These are phyloP conservation scores for Siphamia tubifer DNA, from an alignment of 2,113 vertebrate genomes.

Conservation along the genomic window DNA sequence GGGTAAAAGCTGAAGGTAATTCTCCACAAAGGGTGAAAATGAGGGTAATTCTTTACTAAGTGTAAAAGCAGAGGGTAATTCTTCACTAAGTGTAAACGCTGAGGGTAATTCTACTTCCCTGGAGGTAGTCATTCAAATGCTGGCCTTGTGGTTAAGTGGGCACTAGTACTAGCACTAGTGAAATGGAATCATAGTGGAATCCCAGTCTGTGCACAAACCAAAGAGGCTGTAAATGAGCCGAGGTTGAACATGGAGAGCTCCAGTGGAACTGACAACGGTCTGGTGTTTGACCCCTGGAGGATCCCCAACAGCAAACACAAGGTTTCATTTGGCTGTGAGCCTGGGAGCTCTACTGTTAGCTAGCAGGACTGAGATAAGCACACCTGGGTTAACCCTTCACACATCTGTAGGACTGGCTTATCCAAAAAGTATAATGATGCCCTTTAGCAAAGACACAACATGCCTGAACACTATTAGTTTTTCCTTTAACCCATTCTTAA, in stretches of 20 bases:
- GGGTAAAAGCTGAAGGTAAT: too few relatives aligned
- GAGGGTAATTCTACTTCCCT: slow-evolving; percentile 28
- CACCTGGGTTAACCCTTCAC: background rate
- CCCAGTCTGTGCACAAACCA: slow-evolving; percentile 12
- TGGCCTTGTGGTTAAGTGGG: slow-evolving; percentile 22
- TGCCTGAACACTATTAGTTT: background rate
- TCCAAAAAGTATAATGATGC: too few relatives aligned
- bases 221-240: slow-evolving; percentile 26
- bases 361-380: slow-evolving; percentile 17
- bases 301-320: slow-evolving; percentile 33
- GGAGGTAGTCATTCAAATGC: slow-evolving; percentile 25
- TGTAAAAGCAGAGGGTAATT: slow-evolving; percentile 36
- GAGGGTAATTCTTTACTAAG: too few relatives aligned
- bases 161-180: too few relatives aligned
- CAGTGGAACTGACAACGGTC: slow-evolving; percentile 49
- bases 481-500: too few relatives aligned
- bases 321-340: slow-evolving; percentile 36
- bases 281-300: slow-evolving; percentile 30
- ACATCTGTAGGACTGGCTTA: too few relatives aligned
- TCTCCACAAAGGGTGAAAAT: too few relatives aligned
- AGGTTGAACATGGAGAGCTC: slow-evolving; percentile 31
- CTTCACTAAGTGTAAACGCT: slow-evolving; percentile 9
- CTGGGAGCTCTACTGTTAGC: slow-evolving; percentile 1
- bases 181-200: too few relatives aligned
- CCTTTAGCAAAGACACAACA: background rate